Conservation (phyloP, 2,113 vertebrate genomes). For the Callionymus lyra region DNA sequence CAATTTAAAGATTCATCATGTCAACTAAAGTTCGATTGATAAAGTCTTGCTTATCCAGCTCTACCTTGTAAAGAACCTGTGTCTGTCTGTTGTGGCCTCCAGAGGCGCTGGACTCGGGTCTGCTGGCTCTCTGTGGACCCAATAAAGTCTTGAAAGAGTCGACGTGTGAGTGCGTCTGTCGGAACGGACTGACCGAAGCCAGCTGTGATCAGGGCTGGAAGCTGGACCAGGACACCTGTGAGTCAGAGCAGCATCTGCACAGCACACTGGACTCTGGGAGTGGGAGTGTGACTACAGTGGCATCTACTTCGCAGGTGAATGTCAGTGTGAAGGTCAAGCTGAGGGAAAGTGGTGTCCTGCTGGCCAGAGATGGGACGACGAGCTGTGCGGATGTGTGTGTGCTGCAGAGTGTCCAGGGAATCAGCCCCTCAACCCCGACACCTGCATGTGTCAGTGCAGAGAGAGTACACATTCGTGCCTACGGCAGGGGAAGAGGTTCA, state of each 20-base stretch:
- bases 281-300: neutral
- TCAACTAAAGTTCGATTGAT: too few relatives aligned
- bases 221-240: constrained; percentile 58
- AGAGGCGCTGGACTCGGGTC: constrained; percentile 46
- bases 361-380: constrained; percentile 59
- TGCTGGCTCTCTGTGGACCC: constrained; percentile 62
- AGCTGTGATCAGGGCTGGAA: constrained; percentile 64
- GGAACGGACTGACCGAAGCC: constrained; percentile 60
- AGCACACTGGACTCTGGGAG: too few relatives aligned
- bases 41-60: neutral
- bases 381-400: constrained; percentile 63
- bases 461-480: constrained; percentile 58
- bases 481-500: constrained; percentile 62
- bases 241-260: constrained; percentile 7
- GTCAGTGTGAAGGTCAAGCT: constrained; percentile 53
- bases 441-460: constrained; percentile 63
- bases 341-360: constrained; percentile 50
- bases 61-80: neutral
- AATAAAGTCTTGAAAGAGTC: constrained; percentile 57
- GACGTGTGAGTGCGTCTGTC: constrained; percentile 60
- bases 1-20: too few relatives aligned
- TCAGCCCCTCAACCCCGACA: constrained; percentile 63
- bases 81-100: constrained; percentile 10
- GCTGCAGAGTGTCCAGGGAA: constrained; percentile 45
- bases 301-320: constrained; percentile 41